Conservation (phyloP, 2,797 vertebrate genomes). For the Rhinophrynus dorsalis region DNA sequence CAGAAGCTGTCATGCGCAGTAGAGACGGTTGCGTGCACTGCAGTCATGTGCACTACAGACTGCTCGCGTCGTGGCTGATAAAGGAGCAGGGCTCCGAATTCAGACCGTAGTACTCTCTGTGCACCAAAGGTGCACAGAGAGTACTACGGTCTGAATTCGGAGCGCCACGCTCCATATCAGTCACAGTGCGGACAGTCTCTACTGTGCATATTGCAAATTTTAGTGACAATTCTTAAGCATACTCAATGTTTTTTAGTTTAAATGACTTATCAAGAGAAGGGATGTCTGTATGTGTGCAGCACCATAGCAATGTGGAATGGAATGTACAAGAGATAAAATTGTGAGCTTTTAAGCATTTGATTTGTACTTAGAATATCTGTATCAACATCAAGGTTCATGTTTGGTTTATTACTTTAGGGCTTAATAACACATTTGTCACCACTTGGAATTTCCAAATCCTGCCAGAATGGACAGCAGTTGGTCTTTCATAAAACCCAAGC, state of each 20-base stretch:
- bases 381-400: slow-evolving; percentile 44
- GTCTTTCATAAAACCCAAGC: slow-evolving; percentile 5
- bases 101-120: too few species aligned
- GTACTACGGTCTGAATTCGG: too few species aligned
- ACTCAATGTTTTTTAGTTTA: slow-evolving; percentile 28
- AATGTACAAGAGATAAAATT: slow-evolving; percentile 41
- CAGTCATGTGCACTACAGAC: too few species aligned
- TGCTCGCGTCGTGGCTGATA: too few species aligned
- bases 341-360: slow-evolving; percentile 25
- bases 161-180: too few species aligned
- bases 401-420: slow-evolving; percentile 44
- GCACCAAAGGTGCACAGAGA: too few species aligned
- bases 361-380: slow-evolving; percentile 29
- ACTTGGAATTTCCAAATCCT: slow-evolving; percentile 28
- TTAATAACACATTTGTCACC: slow-evolving; percentile 44
- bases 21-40: too few species aligned
- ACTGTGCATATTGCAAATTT: too few species aligned
- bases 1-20: too few species aligned
- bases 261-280: slow-evolving; percentile 28
- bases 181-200: too few species aligned
- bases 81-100: too few species aligned
- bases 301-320: slow-evolving; percentile 25
- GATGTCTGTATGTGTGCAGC: slow-evolving; percentile 21
- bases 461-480: slow-evolving; percentile 32
- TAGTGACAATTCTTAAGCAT: too few species aligned